phyloP scores from a whole-genome alignment of 37 sponge, comb jelly and placozoan species.

The Beroe ovata region DNA sequence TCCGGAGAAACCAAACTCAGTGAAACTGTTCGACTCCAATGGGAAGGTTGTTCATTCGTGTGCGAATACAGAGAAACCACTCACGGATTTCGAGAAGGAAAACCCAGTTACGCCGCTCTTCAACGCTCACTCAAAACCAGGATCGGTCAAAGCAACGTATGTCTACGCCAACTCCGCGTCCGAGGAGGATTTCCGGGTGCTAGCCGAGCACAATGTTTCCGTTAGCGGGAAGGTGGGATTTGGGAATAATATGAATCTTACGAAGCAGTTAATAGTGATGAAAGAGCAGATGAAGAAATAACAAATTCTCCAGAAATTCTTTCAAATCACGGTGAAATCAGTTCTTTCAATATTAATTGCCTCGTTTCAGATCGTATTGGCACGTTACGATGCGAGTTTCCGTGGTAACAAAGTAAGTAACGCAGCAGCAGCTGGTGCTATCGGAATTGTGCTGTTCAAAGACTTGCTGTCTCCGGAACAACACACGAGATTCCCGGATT shows the following conservation, averaged over 20 bases:
- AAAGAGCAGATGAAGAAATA: not conserved
- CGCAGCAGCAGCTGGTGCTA: conserved; percentile 32
- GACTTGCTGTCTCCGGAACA: not conserved
- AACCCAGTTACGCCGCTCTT: conserved; percentile 16
- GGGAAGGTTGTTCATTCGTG: not conserved
- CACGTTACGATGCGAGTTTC: not conserved
- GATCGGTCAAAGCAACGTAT: conserved; percentile 7
- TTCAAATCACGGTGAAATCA: too few species aligned
- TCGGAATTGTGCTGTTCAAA: conserved; percentile 51
- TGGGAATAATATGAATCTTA: not conserved
- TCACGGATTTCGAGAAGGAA: conserved; percentile 27
- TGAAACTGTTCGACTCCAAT: conserved; percentile 27
- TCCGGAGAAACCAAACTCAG: conserved; percentile 8
- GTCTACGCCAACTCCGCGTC: conserved; percentile 38
- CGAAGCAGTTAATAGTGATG: not conserved
- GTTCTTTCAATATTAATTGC: too few species aligned
- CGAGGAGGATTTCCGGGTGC: not conserved
- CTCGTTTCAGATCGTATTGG: conserved; percentile 36
- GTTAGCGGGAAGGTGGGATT: conserved; percentile 6
- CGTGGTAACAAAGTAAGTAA: not conserved
- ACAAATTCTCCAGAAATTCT: too few species aligned
- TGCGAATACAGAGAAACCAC: not conserved
- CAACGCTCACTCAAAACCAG: conserved; percentile 3
- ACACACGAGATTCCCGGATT: not conserved
- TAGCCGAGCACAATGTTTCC: not conserved